phyloP scores from a whole-genome alignment of 2,113 vertebrate genomes.

The Bubo bubo region DNA sequence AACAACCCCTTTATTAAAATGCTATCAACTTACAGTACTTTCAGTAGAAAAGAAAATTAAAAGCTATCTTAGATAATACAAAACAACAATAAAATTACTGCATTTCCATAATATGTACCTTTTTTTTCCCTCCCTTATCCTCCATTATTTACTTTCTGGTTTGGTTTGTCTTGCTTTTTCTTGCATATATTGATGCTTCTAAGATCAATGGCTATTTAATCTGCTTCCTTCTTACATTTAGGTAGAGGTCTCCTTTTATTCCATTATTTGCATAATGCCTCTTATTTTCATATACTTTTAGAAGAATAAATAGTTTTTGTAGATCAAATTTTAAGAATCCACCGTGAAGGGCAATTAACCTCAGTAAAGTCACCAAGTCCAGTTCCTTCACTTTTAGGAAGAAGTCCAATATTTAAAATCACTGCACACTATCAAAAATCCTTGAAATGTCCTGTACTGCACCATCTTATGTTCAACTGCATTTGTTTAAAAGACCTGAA shows the following conservation, averaged over 20 bases:
- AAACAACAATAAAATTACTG: background rate
- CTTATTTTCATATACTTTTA: background rate
- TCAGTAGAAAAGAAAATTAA: background rate
- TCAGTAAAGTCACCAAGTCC: background rate
- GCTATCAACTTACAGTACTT: background rate
- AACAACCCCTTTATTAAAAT: background rate
- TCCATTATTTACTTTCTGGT: background rate
- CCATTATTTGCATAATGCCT: background rate
- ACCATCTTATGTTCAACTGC: background rate
- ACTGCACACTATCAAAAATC: background rate
- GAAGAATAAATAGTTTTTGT: background rate
- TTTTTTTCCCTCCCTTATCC: background rate
- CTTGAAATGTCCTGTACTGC: constrained; percentile 10
- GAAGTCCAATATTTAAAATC: background rate
- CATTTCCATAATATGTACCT: background rate
- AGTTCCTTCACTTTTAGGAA: background rate
- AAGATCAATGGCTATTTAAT: background rate
- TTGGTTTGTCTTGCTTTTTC: background rate
- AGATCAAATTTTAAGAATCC: background rate
- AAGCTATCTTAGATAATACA: background rate
- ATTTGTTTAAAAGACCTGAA: background rate
- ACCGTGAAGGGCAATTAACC: background rate
- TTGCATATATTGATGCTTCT: background rate
- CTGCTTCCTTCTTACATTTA: background rate
- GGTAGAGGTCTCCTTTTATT: background rate